phyloP scores from a whole-genome alignment of 2,113 vertebrate species.

The Sclerurus mexicanus region DNA sequence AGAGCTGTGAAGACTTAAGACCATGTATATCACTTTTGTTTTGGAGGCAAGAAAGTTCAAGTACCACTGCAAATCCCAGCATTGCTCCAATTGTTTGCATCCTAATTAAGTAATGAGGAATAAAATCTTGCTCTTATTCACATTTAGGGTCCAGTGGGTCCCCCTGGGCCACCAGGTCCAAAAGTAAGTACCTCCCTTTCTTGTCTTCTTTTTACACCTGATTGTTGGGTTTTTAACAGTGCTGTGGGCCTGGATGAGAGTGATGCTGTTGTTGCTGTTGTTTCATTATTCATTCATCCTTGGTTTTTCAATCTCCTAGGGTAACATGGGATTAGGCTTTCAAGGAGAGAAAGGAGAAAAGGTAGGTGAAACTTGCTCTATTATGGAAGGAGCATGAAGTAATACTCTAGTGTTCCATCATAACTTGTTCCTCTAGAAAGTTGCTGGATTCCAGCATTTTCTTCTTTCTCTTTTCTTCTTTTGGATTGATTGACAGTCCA shows the following conservation, averaged over 20 bases:
- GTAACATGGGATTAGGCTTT: constrained; percentile 83
- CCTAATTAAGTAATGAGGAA: neutral
- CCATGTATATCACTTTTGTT: neutral
- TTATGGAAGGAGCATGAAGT: neutral
- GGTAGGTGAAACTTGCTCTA: constrained; percentile 68
- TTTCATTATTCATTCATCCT: neutral
- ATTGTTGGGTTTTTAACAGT: neutral
- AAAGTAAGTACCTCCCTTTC: constrained; percentile 76
- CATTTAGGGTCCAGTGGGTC: constrained; percentile 80
- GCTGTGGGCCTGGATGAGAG: neutral
- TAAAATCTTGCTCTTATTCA: constrained; percentile 24
- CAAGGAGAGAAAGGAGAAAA: constrained; percentile 91
- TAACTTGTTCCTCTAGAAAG: neutral
- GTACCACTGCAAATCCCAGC: neutral
- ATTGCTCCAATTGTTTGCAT: neutral
- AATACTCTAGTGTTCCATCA: neutral
- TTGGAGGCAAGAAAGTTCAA: neutral
- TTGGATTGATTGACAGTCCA: neutral
- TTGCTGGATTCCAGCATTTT: neutral
- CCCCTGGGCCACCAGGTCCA: constrained; percentile 77
- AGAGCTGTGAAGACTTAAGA: neutral
- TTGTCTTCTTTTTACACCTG: neutral
- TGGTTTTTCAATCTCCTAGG: constrained; percentile 61
- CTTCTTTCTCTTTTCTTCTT: neutral
- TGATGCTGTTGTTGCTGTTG: neutral